Percentiles rank a stretch among this genome's conserved stretches.
Conservation (phyloP, 2,113 vertebrate species). For the Alexandromys fortis region DNA sequence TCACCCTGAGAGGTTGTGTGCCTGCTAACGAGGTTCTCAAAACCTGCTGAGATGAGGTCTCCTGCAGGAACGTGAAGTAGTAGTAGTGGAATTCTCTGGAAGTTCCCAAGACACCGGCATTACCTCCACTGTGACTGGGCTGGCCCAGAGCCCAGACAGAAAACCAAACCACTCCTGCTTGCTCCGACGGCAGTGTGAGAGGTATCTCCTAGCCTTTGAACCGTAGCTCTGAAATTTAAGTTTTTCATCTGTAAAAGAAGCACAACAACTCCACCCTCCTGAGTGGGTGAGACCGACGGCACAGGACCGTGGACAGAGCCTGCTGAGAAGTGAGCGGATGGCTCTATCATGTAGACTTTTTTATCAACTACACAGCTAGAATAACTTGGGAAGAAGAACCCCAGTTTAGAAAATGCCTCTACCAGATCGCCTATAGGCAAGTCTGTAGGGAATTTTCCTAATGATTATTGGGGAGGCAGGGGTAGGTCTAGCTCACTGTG, state of each 20-base stretch:
- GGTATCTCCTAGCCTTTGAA: background rate
- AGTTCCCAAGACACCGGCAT: rapidly evolving
- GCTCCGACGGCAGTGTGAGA: background rate
- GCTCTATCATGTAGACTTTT: background rate
- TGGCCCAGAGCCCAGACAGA: background rate
- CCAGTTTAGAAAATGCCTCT: background rate
- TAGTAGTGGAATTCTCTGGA: rapidly evolving
- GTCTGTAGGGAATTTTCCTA: background rate
- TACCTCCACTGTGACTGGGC: too few species aligned
- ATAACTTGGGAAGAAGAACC: background rate
- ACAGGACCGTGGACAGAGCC: too few species aligned
- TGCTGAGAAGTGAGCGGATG: background rate
- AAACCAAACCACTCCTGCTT: background rate
- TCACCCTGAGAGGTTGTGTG: background rate
- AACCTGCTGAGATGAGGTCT: background rate
- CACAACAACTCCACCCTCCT: background rate
- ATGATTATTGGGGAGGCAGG: too few species aligned
- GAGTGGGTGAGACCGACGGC: background rate
- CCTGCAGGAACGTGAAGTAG: rapidly evolving
- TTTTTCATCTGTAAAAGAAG: slow-evolving; percentile 32
- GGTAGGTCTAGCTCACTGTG: background rate
- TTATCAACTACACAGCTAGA: background rate
- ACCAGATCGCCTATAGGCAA: background rate
- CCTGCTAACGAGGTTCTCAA: background rate
- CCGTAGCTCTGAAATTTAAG: background rate